These are phyloP conservation scores for Athene noctua DNA, from an alignment of 2,113 vertebrate species.

Conservation along the genomic window DNA sequence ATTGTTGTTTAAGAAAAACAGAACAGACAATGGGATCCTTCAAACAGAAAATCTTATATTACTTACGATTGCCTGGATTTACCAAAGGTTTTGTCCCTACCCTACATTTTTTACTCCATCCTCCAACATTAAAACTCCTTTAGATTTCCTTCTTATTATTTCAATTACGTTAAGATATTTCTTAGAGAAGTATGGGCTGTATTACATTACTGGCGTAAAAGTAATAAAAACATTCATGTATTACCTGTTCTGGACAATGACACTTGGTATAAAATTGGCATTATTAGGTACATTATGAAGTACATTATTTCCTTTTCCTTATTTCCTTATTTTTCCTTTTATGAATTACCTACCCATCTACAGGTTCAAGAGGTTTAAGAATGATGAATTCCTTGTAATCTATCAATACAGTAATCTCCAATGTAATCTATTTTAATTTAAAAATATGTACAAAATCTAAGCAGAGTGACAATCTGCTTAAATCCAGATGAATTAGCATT, in stretches of 20 bases:
- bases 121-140: neutral
- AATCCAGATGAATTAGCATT: neutral
- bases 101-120: neutral
- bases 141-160: neutral
- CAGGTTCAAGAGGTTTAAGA: neutral
- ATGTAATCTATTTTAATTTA: neutral
- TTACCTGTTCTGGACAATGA: slow-evolving; percentile 26
- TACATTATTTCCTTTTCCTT: slow-evolving; percentile 26
- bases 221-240: neutral
- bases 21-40: neutral
- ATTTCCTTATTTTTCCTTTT: slow-evolving; percentile 4
- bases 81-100: neutral
- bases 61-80: neutral
- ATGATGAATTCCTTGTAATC: neutral
- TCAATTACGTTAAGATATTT: slow-evolving; percentile 1
- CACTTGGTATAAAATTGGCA: neutral
- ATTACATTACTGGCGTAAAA: neutral
- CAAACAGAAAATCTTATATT: neutral
- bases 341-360: neutral
- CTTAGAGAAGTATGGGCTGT: neutral
- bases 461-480: neutral
- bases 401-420: neutral
- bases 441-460: neutral
- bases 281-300: neutral
- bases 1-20: neutral